A percentile compares a stretch with the other conserved stretches of the same genome.
Conservation (phyloP, 1,140 invertebrate species). For the Macrocentrus cingulum region DNA sequence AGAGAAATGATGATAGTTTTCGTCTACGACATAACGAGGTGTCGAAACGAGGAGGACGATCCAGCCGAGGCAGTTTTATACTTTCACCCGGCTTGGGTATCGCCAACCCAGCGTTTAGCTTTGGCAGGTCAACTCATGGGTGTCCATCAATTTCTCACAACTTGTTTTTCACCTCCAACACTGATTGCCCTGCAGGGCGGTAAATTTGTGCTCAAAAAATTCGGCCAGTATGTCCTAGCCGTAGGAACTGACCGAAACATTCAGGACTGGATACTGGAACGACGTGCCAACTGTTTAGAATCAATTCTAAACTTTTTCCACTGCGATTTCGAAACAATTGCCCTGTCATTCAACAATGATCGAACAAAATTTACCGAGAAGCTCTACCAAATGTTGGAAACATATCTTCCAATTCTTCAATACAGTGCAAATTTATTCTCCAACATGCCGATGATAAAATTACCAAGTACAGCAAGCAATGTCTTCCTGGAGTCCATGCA, state of each 20-base stretch:
- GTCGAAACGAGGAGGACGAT: slow-evolving; percentile 78
- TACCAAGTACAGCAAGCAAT: slow-evolving; percentile 80
- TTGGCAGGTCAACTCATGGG: slow-evolving; percentile 83
- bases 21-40: slow-evolving; percentile 79
- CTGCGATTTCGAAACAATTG: slow-evolving; percentile 71
- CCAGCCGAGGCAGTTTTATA: slow-evolving; percentile 84
- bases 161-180: slow-evolving; percentile 71
- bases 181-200: slow-evolving; percentile 79
- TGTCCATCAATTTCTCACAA: slow-evolving; percentile 73
- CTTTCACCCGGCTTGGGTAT: slow-evolving; percentile 85
- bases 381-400: slow-evolving; percentile 80
- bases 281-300: slow-evolving; percentile 71
- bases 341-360: slow-evolving; percentile 63
- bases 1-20: slow-evolving; percentile 88
- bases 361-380: slow-evolving; percentile 71
- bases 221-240: slow-evolving; percentile 76
- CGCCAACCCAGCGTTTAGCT: slow-evolving; percentile 75
- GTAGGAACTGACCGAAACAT: slow-evolving; percentile 84
- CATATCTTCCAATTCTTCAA: slow-evolving; percentile 78
- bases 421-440: slow-evolving; percentile 77
- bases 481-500: slow-evolving; percentile 81
- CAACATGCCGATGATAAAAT: slow-evolving; percentile 71
- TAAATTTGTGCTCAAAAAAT: slow-evolving; percentile 79
- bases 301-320: slow-evolving; percentile 78
- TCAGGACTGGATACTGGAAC: slow-evolving; percentile 75